These are phyloP conservation scores for Champsocephalus esox DNA, from an alignment of 2,797 vertebrate species.

Conservation along the genomic window DNA sequence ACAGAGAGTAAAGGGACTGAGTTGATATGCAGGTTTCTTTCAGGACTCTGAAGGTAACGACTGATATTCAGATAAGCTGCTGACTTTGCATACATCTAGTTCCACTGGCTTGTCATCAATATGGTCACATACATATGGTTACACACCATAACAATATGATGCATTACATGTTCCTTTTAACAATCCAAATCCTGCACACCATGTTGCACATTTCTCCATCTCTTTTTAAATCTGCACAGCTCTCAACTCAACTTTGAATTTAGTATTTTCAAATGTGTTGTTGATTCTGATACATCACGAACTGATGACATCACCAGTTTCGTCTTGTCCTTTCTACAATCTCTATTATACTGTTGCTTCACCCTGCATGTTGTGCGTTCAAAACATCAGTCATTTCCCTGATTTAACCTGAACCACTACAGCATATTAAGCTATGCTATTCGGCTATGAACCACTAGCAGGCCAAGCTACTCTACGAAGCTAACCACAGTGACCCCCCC, in stretches of 20 bases:
- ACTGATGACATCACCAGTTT: slow-evolving; percentile 52
- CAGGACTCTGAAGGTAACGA: background rate
- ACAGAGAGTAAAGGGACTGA: too few species aligned
- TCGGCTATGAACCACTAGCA: slow-evolving; percentile 38
- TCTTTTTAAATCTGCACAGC: too few species aligned
- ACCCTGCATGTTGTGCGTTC: background rate
- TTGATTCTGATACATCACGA: background rate
- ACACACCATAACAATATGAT: too few species aligned
- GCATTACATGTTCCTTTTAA: too few species aligned
- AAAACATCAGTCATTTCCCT: background rate
- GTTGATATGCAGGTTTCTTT: background rate
- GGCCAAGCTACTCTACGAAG: slow-evolving; percentile 51
- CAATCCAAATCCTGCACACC: too few species aligned
- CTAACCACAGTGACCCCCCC: slow-evolving; percentile 32
- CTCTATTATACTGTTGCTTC: background rate
- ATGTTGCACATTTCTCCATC: too few species aligned
- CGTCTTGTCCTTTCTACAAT: slow-evolving; percentile 29
- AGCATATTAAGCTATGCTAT: background rate
- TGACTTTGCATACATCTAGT: background rate
- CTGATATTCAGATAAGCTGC: background rate
- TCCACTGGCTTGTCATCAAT: too few species aligned
- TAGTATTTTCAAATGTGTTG: too few species aligned
- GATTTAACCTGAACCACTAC: background rate
- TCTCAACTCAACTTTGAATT: too few species aligned
- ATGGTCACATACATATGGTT: too few species aligned